Base-by-base conservation (phyloP, 2,113 vertebrate genomes). In the Phyllopteryx taeniolatus region DNA sequence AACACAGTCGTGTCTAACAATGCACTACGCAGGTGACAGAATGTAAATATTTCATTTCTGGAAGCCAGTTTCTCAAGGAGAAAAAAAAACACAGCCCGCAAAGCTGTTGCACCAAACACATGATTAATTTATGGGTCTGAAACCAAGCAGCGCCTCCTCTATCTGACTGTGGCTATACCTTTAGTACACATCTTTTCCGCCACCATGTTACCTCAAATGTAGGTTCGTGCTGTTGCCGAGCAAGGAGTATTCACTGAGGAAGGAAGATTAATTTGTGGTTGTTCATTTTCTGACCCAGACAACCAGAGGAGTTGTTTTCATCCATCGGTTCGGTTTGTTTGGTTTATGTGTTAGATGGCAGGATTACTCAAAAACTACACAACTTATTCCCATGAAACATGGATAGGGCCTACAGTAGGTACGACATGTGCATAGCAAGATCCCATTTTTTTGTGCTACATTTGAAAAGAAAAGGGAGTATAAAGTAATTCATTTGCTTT, bases 11-110 rank as follows among this genome's bases (percentile, higher is more conserved):
- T 72, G 81, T 83, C 71, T 68, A 83, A 77, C 83, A 81, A 74
- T 84, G 80, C 72, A 82, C 79, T 82, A 84, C 85, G 82, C 74
- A 57, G 65, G 80, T 67, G 86, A 91, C 83, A 88, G 80, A 88
- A 90, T 74, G 85, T 91, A 91, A 93, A 92, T 93, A 91, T 92
- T 92, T 92, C 13, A 94, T 93, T 90, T 85, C 72, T 72, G 79
- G 74, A 72, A 86, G 79, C 76, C 70, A 46, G 75, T 82, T 88
- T 88, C 79, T 85, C 74, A 76, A 82, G 83, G 69, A 84, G 85
- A 74, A 47, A 47, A n/a, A 1, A 72, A 84, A 87, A 83, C 85
- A 80, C 79, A 80, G 88, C 83, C 84, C 67, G 78, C 87, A 78
- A 75, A 75, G 83, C 80, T 71, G 81, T 86, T 81, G 83, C 87